A percentile compares a stretch with the other conserved stretches of the same genome.
These are phyloP conservation scores for Rutilus rutilus DNA, from an alignment of 2,113 vertebrate species.

Conservation along the genomic window DNA sequence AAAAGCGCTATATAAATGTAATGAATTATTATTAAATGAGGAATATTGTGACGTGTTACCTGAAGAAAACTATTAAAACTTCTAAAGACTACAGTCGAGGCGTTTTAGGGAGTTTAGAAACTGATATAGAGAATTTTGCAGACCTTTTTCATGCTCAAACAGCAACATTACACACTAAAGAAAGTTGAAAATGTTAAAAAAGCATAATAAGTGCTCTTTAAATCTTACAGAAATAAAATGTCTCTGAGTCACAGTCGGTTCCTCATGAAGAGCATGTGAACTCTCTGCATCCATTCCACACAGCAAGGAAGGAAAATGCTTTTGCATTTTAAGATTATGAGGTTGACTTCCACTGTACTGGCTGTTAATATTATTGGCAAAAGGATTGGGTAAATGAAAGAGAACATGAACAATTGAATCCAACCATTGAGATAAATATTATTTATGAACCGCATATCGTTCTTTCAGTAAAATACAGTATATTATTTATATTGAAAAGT, in stretches of 20 bases:
- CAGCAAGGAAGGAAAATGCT: not conserved
- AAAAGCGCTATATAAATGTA: no score
- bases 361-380: not conserved
- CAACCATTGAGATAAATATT: not conserved
- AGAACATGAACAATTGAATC: not conserved
- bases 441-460: not conserved
- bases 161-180: no score
- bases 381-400: constrained; percentile 4
- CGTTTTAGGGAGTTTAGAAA: no score
- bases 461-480: not conserved
- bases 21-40: no score
- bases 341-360: not conserved
- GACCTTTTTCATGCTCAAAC: no score
- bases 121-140: no score
- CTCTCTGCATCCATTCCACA: not conserved
- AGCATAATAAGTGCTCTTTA: no score
- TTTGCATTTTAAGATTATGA: not conserved
- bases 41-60: no score
- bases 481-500: not conserved
- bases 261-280: not conserved
- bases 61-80: no score
- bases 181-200: no score
- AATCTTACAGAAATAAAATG: not conserved
- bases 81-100: no score
- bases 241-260: not conserved